Base-by-base conservation (phyloP, 2,888 invertebrate species). In the Quadriops clusia region DNA sequence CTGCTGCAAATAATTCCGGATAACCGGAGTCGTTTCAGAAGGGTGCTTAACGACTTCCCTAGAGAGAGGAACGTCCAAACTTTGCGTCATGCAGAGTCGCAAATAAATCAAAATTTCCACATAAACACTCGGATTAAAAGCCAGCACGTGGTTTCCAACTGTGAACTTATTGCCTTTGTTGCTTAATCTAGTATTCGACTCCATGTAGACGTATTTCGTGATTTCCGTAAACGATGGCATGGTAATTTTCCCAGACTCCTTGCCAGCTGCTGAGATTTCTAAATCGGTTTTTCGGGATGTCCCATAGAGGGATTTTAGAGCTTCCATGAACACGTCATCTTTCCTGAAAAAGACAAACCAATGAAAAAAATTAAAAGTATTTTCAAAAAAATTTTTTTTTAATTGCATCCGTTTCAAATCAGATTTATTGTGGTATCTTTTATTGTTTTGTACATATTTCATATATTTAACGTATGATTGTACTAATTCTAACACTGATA, bases 221-320 rank as follows among this genome's bases (percentile, higher is more conserved):
- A 89, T 73, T 12, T 77, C 70, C 4, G 70, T 65, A 47, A 90
- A 90, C 39, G 73, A 67, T 3, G 89, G 89, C 40, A 76, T 65
- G 38, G 67, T 61, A 10, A 75, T 54, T 42, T 59, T 52, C 32
- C 50, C 49, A 20, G 44, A 38, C 16, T 32, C 39, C 25, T 42
- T 41, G 7, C 44, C 42, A 6, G 40, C 43, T 14, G 46, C 44
- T 1, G 57, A 47, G 23, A 59, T 41, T 47, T 68, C 64, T 1
- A 68, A 57, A 25, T 69, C 67, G 41, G 58, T 61, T 45, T 67
- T 68, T 5, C 76, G 68, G 1, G 73, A 67, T 5, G 74, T 72
- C 0, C 81, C 81, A 51, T 86, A 85, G 5, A 90, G 58, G 35
- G 76, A 71, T 59, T 78, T 80, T 16, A 73, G 54, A 1, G 84